A percentile compares a stretch with the other conserved stretches of the same genome.
Conservation (phyloP, 2,797 vertebrate genomes). For the Periparus ater region DNA sequence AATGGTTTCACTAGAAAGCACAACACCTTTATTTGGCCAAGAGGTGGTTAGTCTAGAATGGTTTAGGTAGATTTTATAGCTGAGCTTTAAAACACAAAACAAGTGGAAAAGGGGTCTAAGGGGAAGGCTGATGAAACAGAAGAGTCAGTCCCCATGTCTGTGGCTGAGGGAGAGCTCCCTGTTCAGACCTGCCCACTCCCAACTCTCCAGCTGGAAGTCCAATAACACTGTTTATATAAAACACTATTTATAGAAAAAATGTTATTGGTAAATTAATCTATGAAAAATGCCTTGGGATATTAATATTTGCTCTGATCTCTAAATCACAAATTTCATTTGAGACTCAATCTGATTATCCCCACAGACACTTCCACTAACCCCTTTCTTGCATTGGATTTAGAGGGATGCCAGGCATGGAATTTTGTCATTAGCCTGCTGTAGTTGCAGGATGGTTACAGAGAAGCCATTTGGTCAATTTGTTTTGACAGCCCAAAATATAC, state of each 20-base stretch:
- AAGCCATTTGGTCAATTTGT: conserved; percentile 33
- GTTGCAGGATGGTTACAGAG: not conserved
- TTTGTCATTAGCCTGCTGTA: not conserved
- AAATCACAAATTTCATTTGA: conserved; percentile 18
- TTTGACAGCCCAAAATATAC: conserved; percentile 54
- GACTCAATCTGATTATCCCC: not conserved
- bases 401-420: not conserved
- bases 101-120: not conserved
- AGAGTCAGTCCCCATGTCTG: not conserved
- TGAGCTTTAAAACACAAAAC: not conserved
- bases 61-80: not conserved
- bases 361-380: not conserved
- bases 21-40: not conserved
- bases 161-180: not conserved
- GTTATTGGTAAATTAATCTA: not conserved
- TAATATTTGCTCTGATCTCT: conserved; percentile 32
- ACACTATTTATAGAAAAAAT: not conserved
- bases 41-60: not conserved
- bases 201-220: not conserved
- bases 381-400: not conserved
- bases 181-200: not conserved
- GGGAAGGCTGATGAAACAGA: not conserved
- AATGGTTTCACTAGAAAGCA: not conserved
- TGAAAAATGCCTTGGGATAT: not conserved
- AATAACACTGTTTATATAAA: not conserved